Conservation (phyloP, 2,113 vertebrate species). For the Grus americana region DNA sequence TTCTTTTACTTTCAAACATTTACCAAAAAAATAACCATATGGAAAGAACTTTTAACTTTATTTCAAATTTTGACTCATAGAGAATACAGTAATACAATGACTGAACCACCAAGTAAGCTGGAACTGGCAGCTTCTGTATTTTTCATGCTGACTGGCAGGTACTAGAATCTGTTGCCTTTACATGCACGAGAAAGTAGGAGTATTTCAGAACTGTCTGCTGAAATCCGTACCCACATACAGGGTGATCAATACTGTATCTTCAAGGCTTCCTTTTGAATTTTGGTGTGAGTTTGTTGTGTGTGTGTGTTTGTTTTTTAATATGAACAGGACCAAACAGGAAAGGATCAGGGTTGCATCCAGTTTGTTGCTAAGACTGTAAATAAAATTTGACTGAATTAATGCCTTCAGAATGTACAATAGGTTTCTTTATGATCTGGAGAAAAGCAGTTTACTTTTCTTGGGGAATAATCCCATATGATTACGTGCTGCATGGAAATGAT, state of each 20-base stretch:
- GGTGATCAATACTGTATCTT: not conserved
- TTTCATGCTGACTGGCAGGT: not conserved
- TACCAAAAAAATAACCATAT: not conserved
- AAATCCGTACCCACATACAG: not conserved
- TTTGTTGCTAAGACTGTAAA: not conserved
- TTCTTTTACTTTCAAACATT: conserved; percentile 1
- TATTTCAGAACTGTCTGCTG: not conserved
- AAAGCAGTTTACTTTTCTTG: not conserved
- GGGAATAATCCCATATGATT: not conserved
- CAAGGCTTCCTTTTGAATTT: not conserved
- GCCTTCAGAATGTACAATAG: not conserved
- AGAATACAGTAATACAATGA: not conserved
- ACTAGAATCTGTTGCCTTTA: not conserved
- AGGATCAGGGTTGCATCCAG: not conserved
- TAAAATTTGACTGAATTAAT: not conserved
- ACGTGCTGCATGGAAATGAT: not conserved
- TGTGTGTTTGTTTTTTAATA: not conserved
- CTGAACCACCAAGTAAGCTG: not conserved
- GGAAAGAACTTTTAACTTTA: not conserved
- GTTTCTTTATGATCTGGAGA: not conserved
- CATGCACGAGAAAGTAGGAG: not conserved
- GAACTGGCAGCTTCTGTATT: not conserved
- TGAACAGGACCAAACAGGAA: not conserved
- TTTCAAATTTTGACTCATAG: not conserved
- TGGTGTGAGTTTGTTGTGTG: not conserved